Base-by-base conservation (phyloP, 2,113 vertebrate genomes). In the Pagrus major region DNA sequence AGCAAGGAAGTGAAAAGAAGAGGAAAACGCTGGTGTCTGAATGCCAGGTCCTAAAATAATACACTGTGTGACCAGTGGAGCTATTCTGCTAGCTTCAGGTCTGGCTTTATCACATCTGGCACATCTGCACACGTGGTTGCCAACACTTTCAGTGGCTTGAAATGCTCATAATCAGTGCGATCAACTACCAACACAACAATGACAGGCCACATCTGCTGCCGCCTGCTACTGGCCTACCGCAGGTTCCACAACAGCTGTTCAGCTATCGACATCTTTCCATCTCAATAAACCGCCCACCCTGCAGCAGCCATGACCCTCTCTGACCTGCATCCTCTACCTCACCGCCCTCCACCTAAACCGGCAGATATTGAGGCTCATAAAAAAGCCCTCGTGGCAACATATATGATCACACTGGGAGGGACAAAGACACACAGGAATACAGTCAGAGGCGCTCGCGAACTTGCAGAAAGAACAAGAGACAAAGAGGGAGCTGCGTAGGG, bases 221-320 rank as follows among this genome's bases (percentile, higher is more conserved):
- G 63, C 49, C 56, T 60, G 49, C 47, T 29, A 12, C 63, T 6
- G 65, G 56, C 35, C 66, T 20, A 31, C 37, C 9, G 14, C 52
- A 69, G 67, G 65, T 59, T 51, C 33, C 3, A 65, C 42, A 63
- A 55, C 88, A 85, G 81, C 79, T 81, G 80, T 61, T 83, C 20
- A 15, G 14, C 31, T 51, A 29, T 71, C 63, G 20, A 33, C 61
- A 33, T 73, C 80, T 54, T 80, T 81, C 70, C 63, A 58, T 79
- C 54, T 73, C 84, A 74, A 81, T 86, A 82, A 82, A 64, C 46
- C n/a, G 6, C 58, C 68, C 29, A 3, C 61, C 84, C 83, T 46
- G 27, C 61, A 84, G 81, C 77, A 56, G 73, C 86, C 73, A 0
- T 85, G 90, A 87, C 87, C 85, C 42, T 39, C 16, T 11, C 47